Evolutionary conservation across 2,888 invertebrate species (phyloP).

Genomic region (Andrena fulva): DNA sequence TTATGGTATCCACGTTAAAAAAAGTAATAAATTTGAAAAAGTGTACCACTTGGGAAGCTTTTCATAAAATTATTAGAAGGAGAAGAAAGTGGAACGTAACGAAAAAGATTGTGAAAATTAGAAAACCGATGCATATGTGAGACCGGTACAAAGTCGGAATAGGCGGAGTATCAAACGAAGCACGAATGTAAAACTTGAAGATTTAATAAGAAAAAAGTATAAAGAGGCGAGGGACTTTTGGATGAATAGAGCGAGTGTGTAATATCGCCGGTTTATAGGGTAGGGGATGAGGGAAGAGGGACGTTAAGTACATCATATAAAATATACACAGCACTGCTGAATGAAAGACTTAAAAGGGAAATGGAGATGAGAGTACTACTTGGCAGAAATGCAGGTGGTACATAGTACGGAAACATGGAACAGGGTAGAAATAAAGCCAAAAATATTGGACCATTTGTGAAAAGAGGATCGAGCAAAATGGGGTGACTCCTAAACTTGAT

Average conservation of each 20-base stretch:
- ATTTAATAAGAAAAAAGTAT: neutral
- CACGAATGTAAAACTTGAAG: slow-evolving; percentile 1
- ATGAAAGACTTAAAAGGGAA: slow-evolving; percentile 5
- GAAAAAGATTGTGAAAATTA: neutral
- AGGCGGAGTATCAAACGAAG: neutral
- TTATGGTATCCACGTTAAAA: too few relatives aligned
- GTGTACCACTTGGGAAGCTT: neutral
- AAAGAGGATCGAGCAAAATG: neutral
- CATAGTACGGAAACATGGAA: neutral
- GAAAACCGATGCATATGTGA: neutral
- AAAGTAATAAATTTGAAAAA: neutral
- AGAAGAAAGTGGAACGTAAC: neutral
- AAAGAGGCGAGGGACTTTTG: slow-evolving; percentile 1
- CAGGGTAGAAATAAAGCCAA: neutral
- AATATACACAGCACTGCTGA: slow-evolving; percentile 17
- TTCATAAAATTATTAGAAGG: neutral
- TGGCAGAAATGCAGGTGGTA: neutral
- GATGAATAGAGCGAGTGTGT: neutral
- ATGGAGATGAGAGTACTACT: neutral
- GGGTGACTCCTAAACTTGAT: neutral
- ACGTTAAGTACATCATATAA: neutral
- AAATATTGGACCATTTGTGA: neutral
- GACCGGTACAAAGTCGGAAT: neutral
- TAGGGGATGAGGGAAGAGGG: neutral
- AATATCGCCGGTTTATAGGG: slow-evolving; percentile 7